Evolutionary conservation across 1,140 invertebrate genomes (phyloP).

Genomic region (Anthonomus grandis): DNA sequence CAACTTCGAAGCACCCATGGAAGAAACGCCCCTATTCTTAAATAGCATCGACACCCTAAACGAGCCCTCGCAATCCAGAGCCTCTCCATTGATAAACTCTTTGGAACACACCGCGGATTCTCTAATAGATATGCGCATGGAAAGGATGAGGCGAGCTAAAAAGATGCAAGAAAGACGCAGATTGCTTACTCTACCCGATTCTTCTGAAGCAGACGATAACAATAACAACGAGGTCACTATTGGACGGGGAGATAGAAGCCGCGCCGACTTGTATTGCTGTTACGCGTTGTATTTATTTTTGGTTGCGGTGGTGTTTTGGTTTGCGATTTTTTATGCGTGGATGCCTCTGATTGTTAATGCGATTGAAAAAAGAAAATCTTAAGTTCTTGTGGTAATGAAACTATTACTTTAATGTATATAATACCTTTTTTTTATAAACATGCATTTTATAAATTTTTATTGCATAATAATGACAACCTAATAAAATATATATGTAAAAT

Average conservation of each 20-base stretch:
- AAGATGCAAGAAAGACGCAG: neutral
- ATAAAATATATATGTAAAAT: too few species aligned
- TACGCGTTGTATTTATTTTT: neutral
- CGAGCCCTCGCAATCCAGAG: too few species aligned
- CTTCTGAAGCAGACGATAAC: too few species aligned
- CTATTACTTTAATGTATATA: too few species aligned
- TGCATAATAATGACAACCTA: too few species aligned
- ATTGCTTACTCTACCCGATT: too few species aligned
- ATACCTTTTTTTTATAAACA: too few species aligned
- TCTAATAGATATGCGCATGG: neutral
- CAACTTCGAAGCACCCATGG: neutral
- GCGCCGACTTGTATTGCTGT: neutral
- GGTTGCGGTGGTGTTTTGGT: neutral
- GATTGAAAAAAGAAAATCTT: too few species aligned
- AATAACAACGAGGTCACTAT: neutral
- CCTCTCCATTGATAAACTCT: neutral
- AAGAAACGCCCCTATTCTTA: neutral
- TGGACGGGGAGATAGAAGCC: neutral
- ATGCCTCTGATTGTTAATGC: slow-evolving; percentile 2
- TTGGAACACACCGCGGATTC: neutral
- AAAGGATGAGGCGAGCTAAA: neutral
- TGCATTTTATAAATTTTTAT: too few species aligned
- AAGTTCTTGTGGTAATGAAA: too few species aligned
- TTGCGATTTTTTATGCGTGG: slow-evolving; percentile 12
- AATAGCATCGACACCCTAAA: neutral